phyloP scores from a whole-genome alignment of 2,888 invertebrate species.

The Athripsodes cinereus region DNA sequence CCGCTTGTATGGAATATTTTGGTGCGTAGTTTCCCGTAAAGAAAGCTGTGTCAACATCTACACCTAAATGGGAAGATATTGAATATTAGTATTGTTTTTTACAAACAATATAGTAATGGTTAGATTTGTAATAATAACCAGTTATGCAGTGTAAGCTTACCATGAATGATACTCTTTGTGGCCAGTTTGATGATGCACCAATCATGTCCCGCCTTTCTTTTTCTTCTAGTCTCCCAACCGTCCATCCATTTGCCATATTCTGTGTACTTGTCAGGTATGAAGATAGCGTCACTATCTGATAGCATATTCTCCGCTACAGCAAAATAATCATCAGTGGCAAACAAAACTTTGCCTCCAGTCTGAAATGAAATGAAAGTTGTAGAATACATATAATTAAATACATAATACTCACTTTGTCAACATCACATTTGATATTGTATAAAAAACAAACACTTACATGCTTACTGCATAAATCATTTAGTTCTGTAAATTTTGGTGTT shows the following conservation, averaged over 20 bases:
- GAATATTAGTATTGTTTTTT: not conserved
- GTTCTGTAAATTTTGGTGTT: conserved; percentile 41
- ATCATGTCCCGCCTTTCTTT: conserved; percentile 54
- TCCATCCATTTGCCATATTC: conserved; percentile 65
- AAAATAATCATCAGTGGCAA: conserved; percentile 60
- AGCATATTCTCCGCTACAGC: conserved; percentile 56
- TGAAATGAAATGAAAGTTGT: too few species aligned
- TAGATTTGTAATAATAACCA: too few species aligned
- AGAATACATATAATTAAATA: too few species aligned
- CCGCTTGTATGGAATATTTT: conserved; percentile 56
- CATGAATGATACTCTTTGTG: conserved; percentile 49
- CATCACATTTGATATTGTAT: too few species aligned
- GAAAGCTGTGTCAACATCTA: conserved; percentile 55
- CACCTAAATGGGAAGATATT: conserved; percentile 32
- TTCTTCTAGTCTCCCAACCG: conserved; percentile 61
- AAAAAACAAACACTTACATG: conserved; percentile 37
- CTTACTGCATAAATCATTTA: conserved; percentile 44
- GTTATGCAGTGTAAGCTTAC: conserved; percentile 33
- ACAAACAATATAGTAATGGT: too few species aligned
- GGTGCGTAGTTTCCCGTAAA: conserved; percentile 61
- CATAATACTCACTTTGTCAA: too few species aligned
- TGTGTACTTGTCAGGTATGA: conserved; percentile 52
- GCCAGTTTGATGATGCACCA: conserved; percentile 57
- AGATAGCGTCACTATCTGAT: conserved; percentile 48
- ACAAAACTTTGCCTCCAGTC: conserved; percentile 54